Evolutionary conservation across 2,113 vertebrate species (phyloP), one percentile per base, ranked within the genome.

Genomic region (Thermophis baileyi): DNA sequence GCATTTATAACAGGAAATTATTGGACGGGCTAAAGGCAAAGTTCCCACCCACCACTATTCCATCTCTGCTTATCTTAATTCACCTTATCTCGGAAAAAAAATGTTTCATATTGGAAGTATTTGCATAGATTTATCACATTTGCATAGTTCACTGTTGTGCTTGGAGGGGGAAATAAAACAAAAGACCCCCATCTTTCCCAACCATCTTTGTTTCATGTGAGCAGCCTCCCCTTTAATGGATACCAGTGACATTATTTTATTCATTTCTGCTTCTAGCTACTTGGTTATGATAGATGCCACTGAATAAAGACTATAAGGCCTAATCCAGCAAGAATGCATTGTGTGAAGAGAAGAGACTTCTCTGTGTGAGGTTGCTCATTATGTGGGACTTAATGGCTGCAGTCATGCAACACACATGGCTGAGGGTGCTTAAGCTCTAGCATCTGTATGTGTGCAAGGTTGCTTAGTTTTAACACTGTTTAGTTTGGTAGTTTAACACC

Each of bases 1-100:
- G 49, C 97, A 89, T 96, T 97, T 97, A 95, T 96, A 95, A 96
- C 44, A 95, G 94, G 94, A 95, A 96, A 97, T 97, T 97, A 94
- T 95, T 95, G 95, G 94, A 93, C 27, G 95, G 93, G 92, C 69
- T 94, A 95, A 95, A 92, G 96, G 22, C 35, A 93, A 91, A 95
- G 93, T 91, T 20, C 74, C 74, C 9, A 44, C 44, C 92, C 47
- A 30, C 46, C 74, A 25, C 81, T 74, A 89, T 46, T n/a, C 93
- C 69, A 11, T 63, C 0, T 30, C 94, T 93, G 90, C 95, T 94
- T 94, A 86, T 94, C 63, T 0, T 1, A 94, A 93, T 94, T 94
- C 85, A 87, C 57, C 93, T 89, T 92, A 40, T 95, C 85, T 92
- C 46, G 54, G 5, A 94, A 57, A 85, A 20, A 81, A 87, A 60